Evolutionary conservation across 1,140 invertebrate species (phyloP), one percentile per base, ranked within the genome.

Genomic region (Agraylea sexmaculata): DNA sequence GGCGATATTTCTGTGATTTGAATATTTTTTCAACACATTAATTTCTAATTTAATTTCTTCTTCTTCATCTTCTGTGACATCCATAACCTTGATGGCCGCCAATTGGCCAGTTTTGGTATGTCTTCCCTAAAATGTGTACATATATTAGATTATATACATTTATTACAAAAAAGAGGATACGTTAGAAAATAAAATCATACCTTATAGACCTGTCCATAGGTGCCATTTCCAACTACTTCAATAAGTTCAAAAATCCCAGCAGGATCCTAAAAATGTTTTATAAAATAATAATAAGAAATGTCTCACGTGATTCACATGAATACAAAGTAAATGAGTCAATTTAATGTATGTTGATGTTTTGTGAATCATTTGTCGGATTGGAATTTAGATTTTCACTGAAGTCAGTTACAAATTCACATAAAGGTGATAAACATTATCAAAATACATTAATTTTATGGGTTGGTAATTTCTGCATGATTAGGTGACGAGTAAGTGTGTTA

Each of bases 1-100:
- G 42, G 96, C 96, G 59, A 99, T 99, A 64, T 99, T 99, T 55
- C 93, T 79, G 69, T 99, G 93, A 71, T 98, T 94, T 27, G 94
- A 98, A 70, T 92, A 98, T 76, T 94, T 93, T 70, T 96, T 97
- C 38, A 99, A 74, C 51, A 99, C 95, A 75, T 99, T 99, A 46
- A 99, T 99, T 72, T 99, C 95, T 50, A 99, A 73, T 68, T 99
- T 99, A 43, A 99, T 99, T 76, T 99, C 95, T 70, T 99, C 95
- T 60, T 99, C 95, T 68, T 99, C 95, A 66, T 99, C 95, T 77
- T 98, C 92, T 43, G 92, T 98, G 49, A 99, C 93, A 68, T 96
- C 94, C 95, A 99, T 98, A 58, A 98, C 91, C 74, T 99, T 99
- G 64, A 99, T 99, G 61, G 95, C 95, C 47, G 94, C 94, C 71